Base-by-base conservation (phyloP, 2,888 invertebrate species). In the Tholera decimalis region DNA sequence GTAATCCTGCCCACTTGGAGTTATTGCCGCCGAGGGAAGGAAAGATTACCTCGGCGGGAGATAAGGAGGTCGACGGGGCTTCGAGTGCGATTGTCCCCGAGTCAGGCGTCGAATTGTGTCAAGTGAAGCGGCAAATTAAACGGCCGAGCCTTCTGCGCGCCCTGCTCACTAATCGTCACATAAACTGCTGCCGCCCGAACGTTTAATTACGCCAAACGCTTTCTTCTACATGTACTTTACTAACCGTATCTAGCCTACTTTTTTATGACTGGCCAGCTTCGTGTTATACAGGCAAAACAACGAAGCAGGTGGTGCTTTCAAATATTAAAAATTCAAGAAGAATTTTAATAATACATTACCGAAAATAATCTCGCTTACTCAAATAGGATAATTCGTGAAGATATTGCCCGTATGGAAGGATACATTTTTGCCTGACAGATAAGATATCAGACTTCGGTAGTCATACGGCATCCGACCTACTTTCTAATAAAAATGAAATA, bases 101-200 rank as follows among this genome's bases (percentile, higher is more conserved):
- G 94, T 94, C 95, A 94, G 94, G 94, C 94, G 92, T 95, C 95
- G 94, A 95, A 95, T 95, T 95, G 95, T 95, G 95, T 95, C 95
- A 95, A 95, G 95, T 95, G 95, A 95, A 95, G 91, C 95, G 94
- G 94, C 92, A 95, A 95, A 95, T 95, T 95, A 95, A 95, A 95
- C 94, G 95, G 94, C 92, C 95, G 93, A 93, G 92, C 93, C 92
- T 93, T 93, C 92, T 92, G 93, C 91, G 91, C 92, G 90, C 90
- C 89, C 85, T 84, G 92, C 91, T 90, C 94, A 92, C 93, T 95
- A 95, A 95, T 95, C 94, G 94, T 89, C 93, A 91, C 94, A 93
- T 94, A 94, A 94, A 95, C 94, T 94, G 91, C 89, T 88, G 84
- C 88, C 84, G 86, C 91, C 90, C 89, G 89, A 90, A 91, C 91